These are phyloP conservation scores for Eupelmus urozonus DNA, from an alignment of 2,888 invertebrate genomes.

Conservation along the genomic window DNA sequence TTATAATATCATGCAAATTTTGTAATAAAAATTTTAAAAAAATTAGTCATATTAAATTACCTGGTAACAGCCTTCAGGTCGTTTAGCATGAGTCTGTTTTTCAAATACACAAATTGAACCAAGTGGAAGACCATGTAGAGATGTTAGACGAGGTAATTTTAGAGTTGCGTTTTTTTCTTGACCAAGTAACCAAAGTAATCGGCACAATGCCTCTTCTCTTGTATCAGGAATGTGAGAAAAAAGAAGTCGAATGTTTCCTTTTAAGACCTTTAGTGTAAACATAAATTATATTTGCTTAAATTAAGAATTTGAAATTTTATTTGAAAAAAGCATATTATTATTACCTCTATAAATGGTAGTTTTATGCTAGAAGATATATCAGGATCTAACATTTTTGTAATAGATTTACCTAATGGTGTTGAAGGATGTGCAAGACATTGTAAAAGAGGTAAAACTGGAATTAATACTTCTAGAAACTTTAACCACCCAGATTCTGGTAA, in stretches of 20 bases:
- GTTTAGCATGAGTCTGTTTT: conserved; percentile 64
- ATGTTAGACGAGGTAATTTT: conserved; percentile 78
- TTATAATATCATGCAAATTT: not conserved
- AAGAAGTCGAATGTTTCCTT: conserved; percentile 78
- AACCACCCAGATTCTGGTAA: conserved; percentile 83
- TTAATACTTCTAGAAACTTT: conserved; percentile 80
- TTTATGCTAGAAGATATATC: conserved; percentile 82
- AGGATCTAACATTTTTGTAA: conserved; percentile 82
- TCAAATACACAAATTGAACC: conserved; percentile 76
- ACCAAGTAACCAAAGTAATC: conserved; percentile 79
- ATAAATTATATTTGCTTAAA: not conserved
- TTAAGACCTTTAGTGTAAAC: conserved; percentile 77
- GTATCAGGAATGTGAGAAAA: conserved; percentile 75
- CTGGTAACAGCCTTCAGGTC: conserved; percentile 72
- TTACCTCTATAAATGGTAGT: conserved; percentile 80
- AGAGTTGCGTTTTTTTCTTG: conserved; percentile 76
- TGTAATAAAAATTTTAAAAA: not conserved
- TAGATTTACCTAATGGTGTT: conserved; percentile 80
- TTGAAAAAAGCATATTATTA: not conserved
- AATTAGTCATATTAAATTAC: conserved; percentile 62
- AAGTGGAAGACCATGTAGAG: conserved; percentile 78
- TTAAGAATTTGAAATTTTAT: not conserved
- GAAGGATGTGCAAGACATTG: conserved; percentile 80
- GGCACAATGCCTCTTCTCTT: conserved; percentile 79
- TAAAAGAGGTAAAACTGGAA: conserved; percentile 82